Base-by-base conservation (phyloP, 1,140 invertebrate genomes). In the Campodea augens region DNA sequence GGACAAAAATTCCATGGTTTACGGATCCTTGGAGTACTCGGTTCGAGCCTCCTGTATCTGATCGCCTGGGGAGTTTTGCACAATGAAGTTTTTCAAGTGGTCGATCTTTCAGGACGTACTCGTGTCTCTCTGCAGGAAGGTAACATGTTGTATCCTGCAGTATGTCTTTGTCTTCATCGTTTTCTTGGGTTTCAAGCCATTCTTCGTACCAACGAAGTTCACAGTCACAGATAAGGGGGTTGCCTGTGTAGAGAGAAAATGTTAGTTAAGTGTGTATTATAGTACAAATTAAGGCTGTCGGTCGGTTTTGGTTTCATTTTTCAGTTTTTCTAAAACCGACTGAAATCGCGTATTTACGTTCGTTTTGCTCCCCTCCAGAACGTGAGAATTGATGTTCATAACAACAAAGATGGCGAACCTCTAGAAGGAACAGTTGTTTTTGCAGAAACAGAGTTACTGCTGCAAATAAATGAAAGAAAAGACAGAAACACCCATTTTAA, bases 141-240 rank as follows among this genome's bases (percentile, higher is more conserved):
- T 71, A 78, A 60, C 82, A 86, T 21, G 83, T 67, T 0, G 81
- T 82, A 38, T 80, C 70, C 57, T 84, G 84, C 64, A 83, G 84
- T 51, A 81, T 76, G 72, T 84, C 83, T 68, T 78, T 77, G 54
- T 85, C 81, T 57, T 84, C 81, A 51, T 86, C 81, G 44, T 78
- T 74, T 56, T 81, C 74, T 39, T 74, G 70, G 47, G 73, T 75
- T 40, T 73, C 70, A 50, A 88, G 58, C 77, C 85, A 86, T 27
- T 73, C 72, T 32, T 76, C 72, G 58, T 88, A 84, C 87, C 87
- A 92, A 38, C 74, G 71, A 38, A 92, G 64, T 49, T 88, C 78
- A 57, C 87, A 92, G 51, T 84, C 78, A 57, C 87, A 92, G 32
- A 78, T 67, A 49, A 92, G 60, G 1, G 84, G 85, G 62, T 92